Conservation (phyloP, 2,113 vertebrate genomes). For the Glareola pratincola region DNA sequence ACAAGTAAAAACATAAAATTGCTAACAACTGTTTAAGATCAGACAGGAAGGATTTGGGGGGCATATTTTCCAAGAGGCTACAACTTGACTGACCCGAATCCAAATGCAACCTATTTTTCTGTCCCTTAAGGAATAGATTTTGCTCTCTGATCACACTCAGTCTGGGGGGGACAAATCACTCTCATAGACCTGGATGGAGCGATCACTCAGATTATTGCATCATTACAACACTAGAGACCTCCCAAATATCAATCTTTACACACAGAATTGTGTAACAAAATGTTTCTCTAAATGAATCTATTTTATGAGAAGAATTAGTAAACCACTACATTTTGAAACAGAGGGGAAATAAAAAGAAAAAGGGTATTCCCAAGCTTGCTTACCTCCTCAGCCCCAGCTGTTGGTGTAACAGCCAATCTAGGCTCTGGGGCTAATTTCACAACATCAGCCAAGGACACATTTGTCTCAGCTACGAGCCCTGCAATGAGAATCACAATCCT, state of each 20-base stretch:
- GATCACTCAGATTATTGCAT: neutral
- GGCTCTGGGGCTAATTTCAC: constrained; percentile 78
- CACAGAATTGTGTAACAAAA: neutral
- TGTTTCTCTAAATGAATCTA: neutral
- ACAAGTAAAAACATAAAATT: neutral
- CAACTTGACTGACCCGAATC: neutral
- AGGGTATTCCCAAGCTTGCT: neutral
- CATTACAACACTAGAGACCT: neutral
- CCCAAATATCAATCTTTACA: neutral
- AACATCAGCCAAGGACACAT: constrained; percentile 75
- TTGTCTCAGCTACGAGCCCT: constrained; percentile 77
- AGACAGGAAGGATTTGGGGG: neutral
- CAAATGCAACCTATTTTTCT: neutral
- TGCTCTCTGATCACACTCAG: neutral
- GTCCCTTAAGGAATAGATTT: neutral
- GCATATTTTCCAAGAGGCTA: neutral
- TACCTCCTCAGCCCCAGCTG: constrained; percentile 77
- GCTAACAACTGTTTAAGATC: neutral
- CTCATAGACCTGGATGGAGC: neutral
- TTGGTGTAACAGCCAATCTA: constrained; percentile 76
- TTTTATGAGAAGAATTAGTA: neutral
- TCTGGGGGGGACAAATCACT: neutral
- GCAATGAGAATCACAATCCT: constrained; percentile 54
- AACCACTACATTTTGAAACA: neutral
- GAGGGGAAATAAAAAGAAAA: neutral